phyloP scores from a whole-genome alignment of 2,888 invertebrate species.

The Sinelater perroti region DNA sequence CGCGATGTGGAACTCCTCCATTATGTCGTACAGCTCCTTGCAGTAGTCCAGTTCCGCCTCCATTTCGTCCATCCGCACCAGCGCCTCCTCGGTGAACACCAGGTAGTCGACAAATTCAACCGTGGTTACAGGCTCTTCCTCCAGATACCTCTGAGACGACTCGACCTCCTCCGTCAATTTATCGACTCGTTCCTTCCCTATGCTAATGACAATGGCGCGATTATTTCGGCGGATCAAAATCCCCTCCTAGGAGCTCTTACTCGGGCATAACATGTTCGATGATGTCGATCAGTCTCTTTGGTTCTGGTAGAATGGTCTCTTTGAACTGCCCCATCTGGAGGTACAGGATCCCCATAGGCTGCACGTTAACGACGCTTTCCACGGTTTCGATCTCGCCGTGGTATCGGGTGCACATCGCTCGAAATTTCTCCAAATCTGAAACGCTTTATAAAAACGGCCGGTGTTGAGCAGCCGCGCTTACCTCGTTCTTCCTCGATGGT shows the following conservation, averaged over 20 bases:
- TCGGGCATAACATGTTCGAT: conserved; percentile 71
- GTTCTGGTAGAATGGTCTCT: conserved; percentile 75
- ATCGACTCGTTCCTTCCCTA: conserved; percentile 69
- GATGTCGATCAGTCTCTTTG: conserved; percentile 72
- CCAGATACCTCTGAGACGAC: conserved; percentile 70
- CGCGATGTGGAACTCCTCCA: conserved; percentile 80
- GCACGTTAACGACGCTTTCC: conserved; percentile 70
- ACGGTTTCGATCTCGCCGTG: conserved; percentile 74
- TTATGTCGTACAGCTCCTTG: conserved; percentile 83
- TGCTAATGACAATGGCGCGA: no score
- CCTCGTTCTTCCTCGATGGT: conserved; percentile 70
- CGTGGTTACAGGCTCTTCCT: conserved; percentile 73
- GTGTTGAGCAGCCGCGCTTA: no score
- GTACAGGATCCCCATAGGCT: conserved; percentile 78
- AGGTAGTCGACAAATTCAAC: conserved; percentile 77
- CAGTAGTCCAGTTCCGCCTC: conserved; percentile 81
- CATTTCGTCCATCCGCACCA: conserved; percentile 72
- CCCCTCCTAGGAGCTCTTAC: conserved; percentile 61
- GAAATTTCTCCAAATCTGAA: conserved; percentile 69
- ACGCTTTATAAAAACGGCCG: not conserved
- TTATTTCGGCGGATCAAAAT: no score
- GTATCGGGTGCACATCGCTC: conserved; percentile 73
- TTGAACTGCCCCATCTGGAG: conserved; percentile 77
- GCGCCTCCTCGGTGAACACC: conserved; percentile 73
- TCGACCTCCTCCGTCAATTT: conserved; percentile 68